These are phyloP conservation scores for Catharus ustulatus DNA, from an alignment of 2,797 vertebrate genomes.

Conservation along the genomic window DNA sequence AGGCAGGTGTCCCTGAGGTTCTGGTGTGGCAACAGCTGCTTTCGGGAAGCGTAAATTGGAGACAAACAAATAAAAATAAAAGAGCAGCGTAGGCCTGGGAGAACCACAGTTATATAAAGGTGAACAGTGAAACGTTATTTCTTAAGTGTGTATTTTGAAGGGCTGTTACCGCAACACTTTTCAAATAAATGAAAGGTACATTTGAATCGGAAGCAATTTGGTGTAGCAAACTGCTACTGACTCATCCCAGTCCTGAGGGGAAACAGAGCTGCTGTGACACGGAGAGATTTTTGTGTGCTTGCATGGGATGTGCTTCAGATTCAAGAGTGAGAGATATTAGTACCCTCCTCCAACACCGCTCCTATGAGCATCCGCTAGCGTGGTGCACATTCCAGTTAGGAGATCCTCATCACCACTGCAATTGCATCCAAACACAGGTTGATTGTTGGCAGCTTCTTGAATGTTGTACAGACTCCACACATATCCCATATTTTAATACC, in stretches of 20 bases:
- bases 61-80: neutral
- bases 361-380: rapidly evolving
- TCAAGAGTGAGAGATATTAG: neutral
- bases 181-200: slow-evolving; percentile 14
- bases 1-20: neutral
- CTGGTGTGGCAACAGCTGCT: neutral
- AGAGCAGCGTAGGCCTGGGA: neutral
- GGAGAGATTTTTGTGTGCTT: neutral
- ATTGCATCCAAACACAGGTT: neutral
- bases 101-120: slow-evolving; percentile 11
- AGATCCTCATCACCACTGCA: neutral
- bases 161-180: neutral
- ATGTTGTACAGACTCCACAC: neutral
- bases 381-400: neutral
- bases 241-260: slow-evolving; percentile 12
- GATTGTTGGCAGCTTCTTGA: neutral
- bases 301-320: neutral
- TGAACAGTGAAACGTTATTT: slow-evolving; percentile 7
- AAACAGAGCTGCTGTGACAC: neutral
- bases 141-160: slow-evolving; percentile 37
- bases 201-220: slow-evolving; percentile 44
- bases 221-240: slow-evolving; percentile 27
- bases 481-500: neutral
- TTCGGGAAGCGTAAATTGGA: neutral
- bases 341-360: neutral